Evolutionary conservation across 1,140 invertebrate genomes (phyloP), one percentile per base, ranked within the genome.

Genomic region (Nilaparvata lugens): DNA sequence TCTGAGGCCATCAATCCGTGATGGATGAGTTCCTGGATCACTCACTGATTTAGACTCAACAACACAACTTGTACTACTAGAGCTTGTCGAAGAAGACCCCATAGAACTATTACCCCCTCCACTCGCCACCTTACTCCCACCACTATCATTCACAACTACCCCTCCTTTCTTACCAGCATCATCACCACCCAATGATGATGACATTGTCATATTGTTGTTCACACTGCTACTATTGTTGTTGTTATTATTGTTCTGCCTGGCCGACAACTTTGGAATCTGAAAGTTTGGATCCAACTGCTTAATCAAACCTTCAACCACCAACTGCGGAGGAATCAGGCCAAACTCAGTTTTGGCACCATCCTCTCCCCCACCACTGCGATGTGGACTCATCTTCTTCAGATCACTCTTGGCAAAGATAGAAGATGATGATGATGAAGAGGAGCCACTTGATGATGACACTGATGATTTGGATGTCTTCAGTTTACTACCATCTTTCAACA

Each of bases 241-340:
- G 14, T 56, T 54, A 16, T 28, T 25, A 35, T 64, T 67, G 5
- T 57, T 40, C 23, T 56, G 69, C 51, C 82, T 69, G 0, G 82
- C 82, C 0, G 85, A 87, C 54, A 91, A 69, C 73, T 91, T 91
- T 0, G 89, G 89, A 68, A 91, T 91, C 75, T 91, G 88, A 76
- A 90, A 91, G 68, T 89, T 91, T 1, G 87, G 88, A 68, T 91
- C 87, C 7, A 91, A 71, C 18, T 86, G 83, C 66, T 89, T 90
- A 45, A 87, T 87, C 16, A 88, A 72, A 14, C 86, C 85, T 68
- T 88, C 86, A 62, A 88, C 83, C 31, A 83, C 74, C 0, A 79
- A 57, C 23, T 78, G 75, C 0, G 76, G 69, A 4, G 75, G 70
- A 57, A 82, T 76, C 61, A 74, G 80, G 63, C 83, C 83, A 9